A percentile compares a stretch with the other conserved stretches of the same genome.
Conservation (phyloP, 2,888 invertebrate species). For the Catonia carolina region DNA sequence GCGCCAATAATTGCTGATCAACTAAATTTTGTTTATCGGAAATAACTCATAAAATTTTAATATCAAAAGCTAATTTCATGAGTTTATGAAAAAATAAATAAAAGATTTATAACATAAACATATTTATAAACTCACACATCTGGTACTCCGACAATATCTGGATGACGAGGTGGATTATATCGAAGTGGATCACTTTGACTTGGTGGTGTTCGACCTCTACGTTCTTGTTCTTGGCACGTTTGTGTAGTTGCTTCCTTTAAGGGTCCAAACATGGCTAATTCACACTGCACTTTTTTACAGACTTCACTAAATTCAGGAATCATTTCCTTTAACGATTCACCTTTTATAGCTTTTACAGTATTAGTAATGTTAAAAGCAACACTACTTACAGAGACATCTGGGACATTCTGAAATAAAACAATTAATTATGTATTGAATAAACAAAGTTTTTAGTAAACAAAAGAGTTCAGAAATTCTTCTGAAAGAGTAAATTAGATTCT, state of each 20-base stretch:
- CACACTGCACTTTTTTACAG: slow-evolving; percentile 42
- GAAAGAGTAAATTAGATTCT: neutral
- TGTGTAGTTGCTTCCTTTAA: slow-evolving; percentile 45
- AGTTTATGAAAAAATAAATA: neutral
- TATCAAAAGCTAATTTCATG: neutral
- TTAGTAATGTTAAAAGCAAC: slow-evolving; percentile 53
- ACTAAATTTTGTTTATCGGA: too few relatives aligned
- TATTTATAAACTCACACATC: too few relatives aligned
- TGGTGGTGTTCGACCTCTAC: neutral
- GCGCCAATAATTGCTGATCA: too few relatives aligned
- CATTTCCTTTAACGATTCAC: slow-evolving; percentile 55
- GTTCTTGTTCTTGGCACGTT: slow-evolving; percentile 40
- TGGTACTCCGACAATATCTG: too few relatives aligned
- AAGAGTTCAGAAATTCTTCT: neutral
- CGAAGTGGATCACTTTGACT: slow-evolving; percentile 32
- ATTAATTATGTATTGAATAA: too few relatives aligned
- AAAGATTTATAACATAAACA: neutral
- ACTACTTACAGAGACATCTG: slow-evolving; percentile 54
- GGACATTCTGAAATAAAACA: slow-evolving; percentile 48
- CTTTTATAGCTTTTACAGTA: slow-evolving; percentile 50
- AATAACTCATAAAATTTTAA: too few relatives aligned
- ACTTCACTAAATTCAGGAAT: slow-evolving; percentile 61
- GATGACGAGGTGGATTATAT: neutral
- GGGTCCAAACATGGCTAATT: neutral
- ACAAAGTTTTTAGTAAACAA: neutral